These are phyloP conservation scores for Wiebesia pumilae DNA, from an alignment of 1,140 invertebrate genomes.

Conservation along the genomic window DNA sequence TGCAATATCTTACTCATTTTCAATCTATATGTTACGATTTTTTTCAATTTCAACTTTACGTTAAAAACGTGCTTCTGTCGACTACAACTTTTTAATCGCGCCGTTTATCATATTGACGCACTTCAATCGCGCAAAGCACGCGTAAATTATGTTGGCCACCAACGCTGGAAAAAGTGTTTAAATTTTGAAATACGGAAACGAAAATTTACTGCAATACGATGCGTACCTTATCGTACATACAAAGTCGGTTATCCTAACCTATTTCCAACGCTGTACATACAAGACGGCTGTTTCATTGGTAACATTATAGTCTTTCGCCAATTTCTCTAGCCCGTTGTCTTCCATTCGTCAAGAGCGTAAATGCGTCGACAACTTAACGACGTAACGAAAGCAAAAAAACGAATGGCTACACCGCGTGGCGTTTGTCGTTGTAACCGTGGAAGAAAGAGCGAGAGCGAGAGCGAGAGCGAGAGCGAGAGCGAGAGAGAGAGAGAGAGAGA, in stretches of 20 bases:
- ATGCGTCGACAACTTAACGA: slow-evolving; percentile 21
- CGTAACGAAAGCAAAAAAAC: background rate
- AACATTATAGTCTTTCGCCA: background rate
- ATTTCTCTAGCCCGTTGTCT: slow-evolving; percentile 24
- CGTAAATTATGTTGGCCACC: too few relatives aligned
- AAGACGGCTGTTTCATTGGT: slow-evolving; percentile 24
- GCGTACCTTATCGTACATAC: background rate
- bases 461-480: background rate
- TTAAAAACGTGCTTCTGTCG: too few relatives aligned
- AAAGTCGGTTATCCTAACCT: background rate
- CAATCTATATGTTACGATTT: too few relatives aligned
- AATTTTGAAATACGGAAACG: background rate
- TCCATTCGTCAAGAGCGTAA: slow-evolving; percentile 51
- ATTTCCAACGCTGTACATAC: background rate
- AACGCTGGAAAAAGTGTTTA: background rate
- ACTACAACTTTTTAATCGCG: too few relatives aligned
- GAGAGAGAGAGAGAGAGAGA: too few relatives aligned
- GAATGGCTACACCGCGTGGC: background rate
- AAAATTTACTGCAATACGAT: background rate
- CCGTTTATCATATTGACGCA: too few relatives aligned
- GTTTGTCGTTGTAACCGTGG: too few relatives aligned
- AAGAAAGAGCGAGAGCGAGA: slow-evolving; percentile 8
- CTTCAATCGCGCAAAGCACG: too few relatives aligned
- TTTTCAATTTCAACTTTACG: too few relatives aligned
- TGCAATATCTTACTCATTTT: too few relatives aligned